phyloP scores from a whole-genome alignment of 2,113 vertebrate genomes.

The Sorex araneus region DNA sequence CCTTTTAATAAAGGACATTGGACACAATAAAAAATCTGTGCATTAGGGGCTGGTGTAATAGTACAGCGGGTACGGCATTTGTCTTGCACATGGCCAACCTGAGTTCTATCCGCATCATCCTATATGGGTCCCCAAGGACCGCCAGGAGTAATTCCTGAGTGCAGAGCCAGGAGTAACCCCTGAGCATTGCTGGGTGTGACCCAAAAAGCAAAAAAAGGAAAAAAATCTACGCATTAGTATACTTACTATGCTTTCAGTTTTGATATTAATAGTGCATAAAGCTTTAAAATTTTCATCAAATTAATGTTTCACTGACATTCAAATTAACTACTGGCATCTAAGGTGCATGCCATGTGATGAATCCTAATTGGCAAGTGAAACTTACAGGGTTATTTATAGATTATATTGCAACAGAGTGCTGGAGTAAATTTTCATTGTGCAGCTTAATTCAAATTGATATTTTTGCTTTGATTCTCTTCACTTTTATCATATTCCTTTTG shows the following conservation, averaged over 20 bases:
- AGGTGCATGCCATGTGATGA: conserved; percentile 69
- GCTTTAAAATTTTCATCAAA: conserved; percentile 81
- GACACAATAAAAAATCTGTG: conserved; percentile 60
- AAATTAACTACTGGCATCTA: conserved; percentile 81
- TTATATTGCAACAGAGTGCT: conserved; percentile 64
- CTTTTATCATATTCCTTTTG: conserved; percentile 70
- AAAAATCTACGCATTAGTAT: conserved; percentile 44
- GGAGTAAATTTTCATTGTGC: conserved; percentile 68
- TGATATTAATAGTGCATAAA: conserved; percentile 79
- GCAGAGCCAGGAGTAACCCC: too few relatives aligned
- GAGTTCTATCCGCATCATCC: too few relatives aligned
- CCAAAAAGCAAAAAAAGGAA: not conserved
- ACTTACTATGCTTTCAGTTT: conserved; percentile 61
- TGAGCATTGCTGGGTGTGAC: too few relatives aligned
- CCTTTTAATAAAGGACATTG: conserved; percentile 69
- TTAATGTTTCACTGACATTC: conserved; percentile 83
- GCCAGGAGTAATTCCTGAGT: too few relatives aligned
- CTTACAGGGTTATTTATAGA: conserved; percentile 81
- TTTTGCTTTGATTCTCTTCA: conserved; percentile 67
- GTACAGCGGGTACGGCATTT: too few relatives aligned
- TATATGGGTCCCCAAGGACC: too few relatives aligned
- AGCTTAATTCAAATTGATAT: conserved; percentile 67
- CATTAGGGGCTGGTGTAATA: too few relatives aligned
- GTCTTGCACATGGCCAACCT: too few relatives aligned
- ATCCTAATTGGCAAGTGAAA: conserved; percentile 78